These are phyloP conservation scores for Sardina pilchardus DNA, from an alignment of 2,113 vertebrate species.

Conservation along the genomic window DNA sequence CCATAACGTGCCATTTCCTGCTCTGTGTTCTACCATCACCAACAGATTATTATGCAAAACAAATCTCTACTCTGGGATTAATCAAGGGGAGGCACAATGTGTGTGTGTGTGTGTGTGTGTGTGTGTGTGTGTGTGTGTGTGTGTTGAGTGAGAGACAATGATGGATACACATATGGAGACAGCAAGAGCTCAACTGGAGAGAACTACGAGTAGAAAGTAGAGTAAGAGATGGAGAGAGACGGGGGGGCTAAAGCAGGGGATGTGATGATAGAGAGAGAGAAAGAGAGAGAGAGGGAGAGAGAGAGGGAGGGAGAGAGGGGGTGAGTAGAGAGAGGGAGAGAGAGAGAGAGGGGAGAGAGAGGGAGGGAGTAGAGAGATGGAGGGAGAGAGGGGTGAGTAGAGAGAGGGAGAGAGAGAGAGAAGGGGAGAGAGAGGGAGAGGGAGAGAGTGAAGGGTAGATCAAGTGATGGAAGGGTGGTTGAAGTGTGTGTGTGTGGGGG, in stretches of 20 bases:
- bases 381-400: neutral
- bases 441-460: neutral
- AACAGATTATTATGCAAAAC: too few relatives aligned
- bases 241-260: too few relatives aligned
- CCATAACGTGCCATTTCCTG: too few relatives aligned
- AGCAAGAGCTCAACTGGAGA: neutral
- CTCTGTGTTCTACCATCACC: too few relatives aligned
- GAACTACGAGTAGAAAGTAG: neutral
- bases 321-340: too few relatives aligned
- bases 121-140: too few relatives aligned
- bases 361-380: neutral
- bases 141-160: too few relatives aligned
- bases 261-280: too few relatives aligned
- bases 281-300: neutral
- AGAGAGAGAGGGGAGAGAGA: neutral
- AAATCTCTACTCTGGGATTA: too few relatives aligned
- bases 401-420: neutral
- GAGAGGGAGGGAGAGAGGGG: neutral
- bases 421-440: neutral
- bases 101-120: neutral
- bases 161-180: neutral
- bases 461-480: too few relatives aligned
- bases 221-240: neutral
- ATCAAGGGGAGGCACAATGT: neutral
- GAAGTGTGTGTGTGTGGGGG: too few relatives aligned